Percentiles rank a stretch among this genome's conserved stretches.
Conservation (phyloP, 2,797 vertebrate genomes). For the Ambastaia sidthimunki region DNA sequence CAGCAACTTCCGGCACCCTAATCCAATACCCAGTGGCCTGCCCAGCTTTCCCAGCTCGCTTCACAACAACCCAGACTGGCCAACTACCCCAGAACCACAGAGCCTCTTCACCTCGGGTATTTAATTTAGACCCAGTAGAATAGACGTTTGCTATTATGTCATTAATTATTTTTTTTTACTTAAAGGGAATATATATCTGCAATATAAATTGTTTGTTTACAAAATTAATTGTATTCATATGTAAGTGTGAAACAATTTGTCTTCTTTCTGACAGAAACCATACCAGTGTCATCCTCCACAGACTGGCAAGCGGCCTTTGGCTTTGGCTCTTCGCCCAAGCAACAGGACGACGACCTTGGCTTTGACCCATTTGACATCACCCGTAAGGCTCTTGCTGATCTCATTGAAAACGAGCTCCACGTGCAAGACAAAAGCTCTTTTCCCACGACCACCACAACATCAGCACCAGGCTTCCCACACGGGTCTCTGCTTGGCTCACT, state of each 20-base stretch:
- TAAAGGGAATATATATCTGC: too few species aligned
- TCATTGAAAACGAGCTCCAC: slow-evolving; percentile 93
- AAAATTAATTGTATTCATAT: too few species aligned
- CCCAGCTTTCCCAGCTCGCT: slow-evolving; percentile 90
- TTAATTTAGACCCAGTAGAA: background rate
- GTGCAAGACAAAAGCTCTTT: slow-evolving; percentile 79
- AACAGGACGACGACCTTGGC: slow-evolving; percentile 91
- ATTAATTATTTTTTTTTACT: background rate
- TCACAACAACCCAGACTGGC: slow-evolving; percentile 92
- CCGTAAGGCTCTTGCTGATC: slow-evolving; percentile 93
- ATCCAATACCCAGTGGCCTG: slow-evolving; percentile 93
- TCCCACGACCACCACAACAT: slow-evolving; percentile 75
- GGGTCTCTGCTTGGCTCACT: slow-evolving; percentile 79
- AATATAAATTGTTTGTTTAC: too few species aligned
- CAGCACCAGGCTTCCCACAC: slow-evolving; percentile 78
- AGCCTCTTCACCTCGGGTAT: slow-evolving; percentile 98
- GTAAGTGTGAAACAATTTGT: background rate
- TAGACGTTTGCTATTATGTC: background rate
- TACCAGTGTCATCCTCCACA: slow-evolving; percentile 92
- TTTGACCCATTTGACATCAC: slow-evolving; percentile 95
- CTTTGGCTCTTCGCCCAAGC: slow-evolving; percentile 85
- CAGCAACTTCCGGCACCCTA: slow-evolving; percentile 96
- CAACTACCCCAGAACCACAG: slow-evolving; percentile 96
- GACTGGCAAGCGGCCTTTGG: slow-evolving; percentile 97
- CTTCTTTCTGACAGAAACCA: slow-evolving; percentile 81